Conservation (phyloP, 1,140 invertebrate species). For the Hestina assimilis region DNA sequence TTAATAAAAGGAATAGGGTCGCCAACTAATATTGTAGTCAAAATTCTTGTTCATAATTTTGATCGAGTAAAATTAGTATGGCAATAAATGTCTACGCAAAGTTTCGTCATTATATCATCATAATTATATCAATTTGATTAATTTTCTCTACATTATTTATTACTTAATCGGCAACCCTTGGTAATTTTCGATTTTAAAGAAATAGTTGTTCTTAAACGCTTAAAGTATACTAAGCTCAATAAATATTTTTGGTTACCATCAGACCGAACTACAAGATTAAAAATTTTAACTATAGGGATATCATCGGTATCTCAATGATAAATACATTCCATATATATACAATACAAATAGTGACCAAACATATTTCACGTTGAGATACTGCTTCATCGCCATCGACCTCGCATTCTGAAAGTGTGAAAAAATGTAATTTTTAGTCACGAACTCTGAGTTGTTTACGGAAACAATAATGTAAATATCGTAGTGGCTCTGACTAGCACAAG, state of each 20-base stretch:
- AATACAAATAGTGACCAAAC: slow-evolving; percentile 54
- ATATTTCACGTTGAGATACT: slow-evolving; percentile 50
- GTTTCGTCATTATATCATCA: no score
- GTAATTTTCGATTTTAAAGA: no score
- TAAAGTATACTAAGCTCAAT: slow-evolving; percentile 18
- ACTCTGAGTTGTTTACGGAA: background rate
- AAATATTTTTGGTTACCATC: slow-evolving; percentile 34
- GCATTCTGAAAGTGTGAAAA: slow-evolving; percentile 53
- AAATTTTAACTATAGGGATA: slow-evolving; percentile 19
- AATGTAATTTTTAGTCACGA: slow-evolving; percentile 4
- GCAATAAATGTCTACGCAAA: no score
- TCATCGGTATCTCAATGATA: slow-evolving; percentile 13
- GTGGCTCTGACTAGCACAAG: no score
- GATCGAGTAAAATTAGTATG: no score
- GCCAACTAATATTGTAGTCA: background rate
- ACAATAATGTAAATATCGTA: background rate
- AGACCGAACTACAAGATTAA: background rate
- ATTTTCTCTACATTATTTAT: no score
- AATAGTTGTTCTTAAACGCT: background rate
- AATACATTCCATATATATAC: slow-evolving; percentile 51
- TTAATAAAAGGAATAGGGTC: background rate
- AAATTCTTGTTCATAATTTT: no score
- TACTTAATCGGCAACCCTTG: background rate
- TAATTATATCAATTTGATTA: no score
- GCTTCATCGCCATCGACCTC: slow-evolving; percentile 34